Base-by-base conservation (phyloP, 2,888 invertebrate species). In the Ochropleura plecta region DNA sequence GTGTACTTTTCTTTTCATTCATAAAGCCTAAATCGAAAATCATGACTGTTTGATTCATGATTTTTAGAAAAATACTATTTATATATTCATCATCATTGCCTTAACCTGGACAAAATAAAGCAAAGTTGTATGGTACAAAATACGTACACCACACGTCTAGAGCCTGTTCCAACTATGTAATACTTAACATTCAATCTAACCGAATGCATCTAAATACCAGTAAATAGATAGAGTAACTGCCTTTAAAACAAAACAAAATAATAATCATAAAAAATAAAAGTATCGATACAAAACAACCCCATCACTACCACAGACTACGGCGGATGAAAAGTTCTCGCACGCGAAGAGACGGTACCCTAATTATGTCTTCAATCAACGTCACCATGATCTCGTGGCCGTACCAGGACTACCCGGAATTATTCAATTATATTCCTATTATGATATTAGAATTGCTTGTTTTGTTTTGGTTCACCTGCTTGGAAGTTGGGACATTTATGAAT, bases 331-430 rank as follows among this genome's bases (percentile, higher is more conserved):
- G 80, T 74, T 80, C 48, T 55, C 48, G 60, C 48, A 48, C 44
- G 66, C 60, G 57, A 57, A n/a, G 62, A 64, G 73, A 60, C 65
- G 68, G 42, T 48, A 75, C 70, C 68, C 75, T 81, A 83, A 83
- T 83, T 83, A 78, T 83, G 78, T 78, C 78, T 75, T 84, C 84
- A 84, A 83, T 83, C 83, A 83, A 78, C 42, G 84, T 83, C 84
- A 81, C 70, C 18, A 48, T 67, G 83, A 72, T 80, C 77, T 70
- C 67, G 40, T 42, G 42, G 60, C 30, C 0, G 44, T 0, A 16
- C n/a, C 69, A n/a, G 44, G 44, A n/a, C 42, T 62, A 40, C 49
- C 51, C 62, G n/a, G 42, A 42, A 77, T 74, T 80, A 83, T 80
- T 70, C 64, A 65, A 83, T 83, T 76, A 77, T 64, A 55, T 67